Evolutionary conservation across 2,888 invertebrate genomes (phyloP).

Genomic region (Esperia sulphurella): DNA sequence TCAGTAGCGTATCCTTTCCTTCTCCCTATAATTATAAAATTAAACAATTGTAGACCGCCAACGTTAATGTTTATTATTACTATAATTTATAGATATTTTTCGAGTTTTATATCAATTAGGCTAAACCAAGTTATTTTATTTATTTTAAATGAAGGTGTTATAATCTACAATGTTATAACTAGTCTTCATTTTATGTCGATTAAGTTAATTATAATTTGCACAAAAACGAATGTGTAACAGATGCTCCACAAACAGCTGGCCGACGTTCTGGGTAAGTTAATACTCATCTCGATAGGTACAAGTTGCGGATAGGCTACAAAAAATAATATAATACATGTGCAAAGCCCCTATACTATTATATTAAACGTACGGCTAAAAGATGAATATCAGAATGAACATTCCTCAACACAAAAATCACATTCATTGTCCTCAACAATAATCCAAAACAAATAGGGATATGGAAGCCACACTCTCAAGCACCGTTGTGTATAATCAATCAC

Average conservation of each 20-base stretch:
- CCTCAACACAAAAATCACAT: conserved; percentile 6
- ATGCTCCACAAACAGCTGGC: not conserved
- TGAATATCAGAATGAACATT: conserved; percentile 7
- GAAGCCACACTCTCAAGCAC: not conserved
- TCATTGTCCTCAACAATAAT: conserved; percentile 8
- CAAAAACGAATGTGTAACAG: not conserved
- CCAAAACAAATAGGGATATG: conserved; percentile 7
- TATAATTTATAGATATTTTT: too few relatives aligned
- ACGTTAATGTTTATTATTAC: too few relatives aligned
- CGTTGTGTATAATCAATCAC: not conserved
- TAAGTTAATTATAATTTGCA: too few relatives aligned
- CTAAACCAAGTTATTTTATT: too few relatives aligned
- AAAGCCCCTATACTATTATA: not conserved
- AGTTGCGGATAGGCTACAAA: not conserved
- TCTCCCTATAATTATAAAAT: too few relatives aligned
- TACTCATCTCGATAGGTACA: not conserved
- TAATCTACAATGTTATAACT: too few relatives aligned
- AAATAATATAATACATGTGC: not conserved
- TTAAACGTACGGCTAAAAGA: conserved; percentile 1
- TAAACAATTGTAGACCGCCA: too few relatives aligned
- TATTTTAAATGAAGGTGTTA: too few relatives aligned
- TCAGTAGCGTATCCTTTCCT: too few relatives aligned
- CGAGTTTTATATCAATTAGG: too few relatives aligned
- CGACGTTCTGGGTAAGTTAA: not conserved
- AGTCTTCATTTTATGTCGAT: too few relatives aligned